phyloP scores from a whole-genome alignment of 2,888 invertebrate genomes.

The Eilema griseolum region DNA sequence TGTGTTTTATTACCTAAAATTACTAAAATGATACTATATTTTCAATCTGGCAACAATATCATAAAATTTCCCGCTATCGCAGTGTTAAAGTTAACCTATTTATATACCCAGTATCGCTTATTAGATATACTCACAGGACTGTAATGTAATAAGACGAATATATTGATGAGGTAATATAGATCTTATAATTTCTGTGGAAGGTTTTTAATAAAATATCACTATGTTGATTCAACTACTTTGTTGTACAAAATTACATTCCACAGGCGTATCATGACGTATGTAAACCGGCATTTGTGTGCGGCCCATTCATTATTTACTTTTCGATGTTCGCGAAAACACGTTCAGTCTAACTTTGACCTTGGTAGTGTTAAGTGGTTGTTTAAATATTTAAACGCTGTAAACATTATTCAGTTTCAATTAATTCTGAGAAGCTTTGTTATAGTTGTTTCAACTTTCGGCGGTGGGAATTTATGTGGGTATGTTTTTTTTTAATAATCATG shows the following conservation, averaged over 20 bases:
- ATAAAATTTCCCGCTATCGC: constrained; percentile 17
- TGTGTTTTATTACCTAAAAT: background rate
- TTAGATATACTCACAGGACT: background rate
- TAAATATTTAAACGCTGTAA: background rate
- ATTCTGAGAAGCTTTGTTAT: background rate
- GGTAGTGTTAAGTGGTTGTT: background rate
- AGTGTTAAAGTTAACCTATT: background rate
- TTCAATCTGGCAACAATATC: constrained; percentile 30
- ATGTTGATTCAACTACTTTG: background rate
- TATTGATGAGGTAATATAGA: constrained; percentile 12
- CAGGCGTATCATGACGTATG: background rate
- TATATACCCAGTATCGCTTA: too few species aligned
- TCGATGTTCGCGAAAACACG: background rate
- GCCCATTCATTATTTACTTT: background rate
- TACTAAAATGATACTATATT: constrained; percentile 19
- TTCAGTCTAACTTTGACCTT: background rate
- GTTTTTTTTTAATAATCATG: too few species aligned
- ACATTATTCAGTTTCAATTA: background rate
- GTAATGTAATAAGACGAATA: constrained; percentile 15
- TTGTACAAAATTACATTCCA: background rate
- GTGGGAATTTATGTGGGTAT: background rate
- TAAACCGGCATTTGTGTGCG: background rate
- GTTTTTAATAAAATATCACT: background rate
- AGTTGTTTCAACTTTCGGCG: background rate
- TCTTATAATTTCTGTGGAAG: background rate